Evolutionary conservation across 2,888 invertebrate species (phyloP).

Genomic region (Oasisia sp.): DNA sequence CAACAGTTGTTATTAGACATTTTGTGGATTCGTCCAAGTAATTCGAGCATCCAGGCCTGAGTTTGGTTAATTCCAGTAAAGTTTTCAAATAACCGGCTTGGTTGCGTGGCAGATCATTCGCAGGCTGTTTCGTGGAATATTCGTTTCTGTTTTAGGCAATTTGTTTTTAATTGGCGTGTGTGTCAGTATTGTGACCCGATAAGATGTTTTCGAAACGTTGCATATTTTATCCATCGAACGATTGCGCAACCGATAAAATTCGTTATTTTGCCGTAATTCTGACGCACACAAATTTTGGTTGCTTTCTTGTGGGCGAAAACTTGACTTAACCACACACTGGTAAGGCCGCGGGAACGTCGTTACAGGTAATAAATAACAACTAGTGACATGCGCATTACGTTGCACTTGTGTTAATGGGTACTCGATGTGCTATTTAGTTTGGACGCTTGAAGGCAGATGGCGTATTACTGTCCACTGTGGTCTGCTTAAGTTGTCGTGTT

Average conservation of each 20-base stretch:
- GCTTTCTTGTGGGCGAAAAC: neutral
- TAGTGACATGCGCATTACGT: neutral
- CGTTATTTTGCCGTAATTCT: conserved; percentile 6
- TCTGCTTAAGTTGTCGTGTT: neutral
- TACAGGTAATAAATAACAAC: neutral
- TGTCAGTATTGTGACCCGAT: neutral
- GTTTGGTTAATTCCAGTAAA: neutral
- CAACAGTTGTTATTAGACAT: neutral
- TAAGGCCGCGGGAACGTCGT: neutral
- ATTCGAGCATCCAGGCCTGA: neutral
- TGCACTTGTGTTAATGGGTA: neutral
- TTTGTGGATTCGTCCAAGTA: neutral
- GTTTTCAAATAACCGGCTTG: neutral
- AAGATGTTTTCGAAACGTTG: neutral
- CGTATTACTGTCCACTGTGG: neutral
- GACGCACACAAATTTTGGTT: neutral
- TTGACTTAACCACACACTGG: neutral
- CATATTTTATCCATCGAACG: neutral
- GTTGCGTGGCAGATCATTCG: neutral
- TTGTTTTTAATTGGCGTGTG: conserved; percentile 2
- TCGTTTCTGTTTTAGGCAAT: conserved; percentile 6
- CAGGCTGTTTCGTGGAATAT: neutral
- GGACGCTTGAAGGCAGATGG: neutral
- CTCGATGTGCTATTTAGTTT: neutral
- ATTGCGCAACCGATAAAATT: neutral